Evolutionary conservation across 2,888 invertebrate genomes (phyloP).

Genomic region (Cosmia pyralina): DNA sequence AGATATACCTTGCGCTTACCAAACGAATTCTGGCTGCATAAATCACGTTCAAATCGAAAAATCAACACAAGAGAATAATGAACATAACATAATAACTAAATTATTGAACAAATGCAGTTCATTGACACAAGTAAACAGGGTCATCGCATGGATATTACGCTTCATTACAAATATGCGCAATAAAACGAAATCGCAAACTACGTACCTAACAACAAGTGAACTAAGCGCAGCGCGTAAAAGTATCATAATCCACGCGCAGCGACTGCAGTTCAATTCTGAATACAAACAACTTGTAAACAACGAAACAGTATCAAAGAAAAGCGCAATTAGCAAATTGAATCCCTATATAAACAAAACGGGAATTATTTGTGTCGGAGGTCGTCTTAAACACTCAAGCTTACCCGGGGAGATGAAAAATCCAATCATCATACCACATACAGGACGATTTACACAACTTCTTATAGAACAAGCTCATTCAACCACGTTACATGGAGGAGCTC

Average conservation of each 20-base stretch:
- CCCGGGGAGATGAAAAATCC: not conserved
- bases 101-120: no score
- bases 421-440: no score
- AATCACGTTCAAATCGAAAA: no score
- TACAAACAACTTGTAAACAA: not conserved
- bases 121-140: no score
- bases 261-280: not conserved
- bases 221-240: not conserved
- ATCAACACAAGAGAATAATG: no score
- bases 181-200: no score
- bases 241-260: not conserved
- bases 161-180: not conserved
- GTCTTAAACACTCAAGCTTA: not conserved
- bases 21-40: no score
- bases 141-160: not conserved
- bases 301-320: not conserved
- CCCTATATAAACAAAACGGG: not conserved
- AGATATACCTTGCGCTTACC: no score
- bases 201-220: not conserved
- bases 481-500: not conserved
- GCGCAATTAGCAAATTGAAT: slow-evolving; percentile 9
- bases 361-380: not conserved
- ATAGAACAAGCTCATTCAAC: not conserved
- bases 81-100: no score
- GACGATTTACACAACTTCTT: no score